Evolutionary conservation across 2,797 vertebrate genomes (phyloP), one percentile per base, ranked within the genome.

Genomic region (Heliangelus exortis): DNA sequence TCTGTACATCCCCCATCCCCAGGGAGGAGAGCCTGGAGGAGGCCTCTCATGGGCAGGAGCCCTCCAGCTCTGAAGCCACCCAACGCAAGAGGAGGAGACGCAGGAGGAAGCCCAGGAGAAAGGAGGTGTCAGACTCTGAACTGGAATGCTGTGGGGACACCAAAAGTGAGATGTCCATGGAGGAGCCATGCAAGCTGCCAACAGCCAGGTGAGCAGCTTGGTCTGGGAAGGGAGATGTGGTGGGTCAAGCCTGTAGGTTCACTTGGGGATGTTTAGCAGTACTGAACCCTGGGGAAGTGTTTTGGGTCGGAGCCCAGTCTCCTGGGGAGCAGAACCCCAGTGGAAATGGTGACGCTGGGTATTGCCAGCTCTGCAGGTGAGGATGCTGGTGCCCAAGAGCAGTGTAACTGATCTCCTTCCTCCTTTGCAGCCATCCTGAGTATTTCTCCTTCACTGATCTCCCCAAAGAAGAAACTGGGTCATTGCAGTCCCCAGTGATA

Each of bases 1-100:
- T 99, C 47, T 98, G 98, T 96, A 98, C 98, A 0, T 99, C 98
- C 10, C 98, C 99, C 20, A 98, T 99, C 93, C 97, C 97, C 19
- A 95, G 36, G 7, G 97, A 98, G 16, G 36, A 12, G 59, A 82
- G 87, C 5, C 96, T 87, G 1, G 92, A 96, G 28, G 74, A 55
- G 18, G 25, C 50, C 31, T 87, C 57, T 23, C 15, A 5, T 10
- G 92, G 69, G 45, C 91, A 80, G 84, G 10, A 88, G 1, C 78
- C 91, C n/a, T 79, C 74, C 9, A 68, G 90, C 1, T 0, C 54
- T 4, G 84, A 84, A 11, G 16, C 12, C 3, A 90, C 69, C 1
- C 61, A 73, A 6, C 96, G 75, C 80, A 98, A 96, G 85, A 99
- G 98, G 96, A 98, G 98, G 75, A 94, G 97, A 0, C 96, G 97